These are phyloP conservation scores for Coenobita brevimanus DNA, from an alignment of 1,140 invertebrate genomes.

Conservation along the genomic window DNA sequence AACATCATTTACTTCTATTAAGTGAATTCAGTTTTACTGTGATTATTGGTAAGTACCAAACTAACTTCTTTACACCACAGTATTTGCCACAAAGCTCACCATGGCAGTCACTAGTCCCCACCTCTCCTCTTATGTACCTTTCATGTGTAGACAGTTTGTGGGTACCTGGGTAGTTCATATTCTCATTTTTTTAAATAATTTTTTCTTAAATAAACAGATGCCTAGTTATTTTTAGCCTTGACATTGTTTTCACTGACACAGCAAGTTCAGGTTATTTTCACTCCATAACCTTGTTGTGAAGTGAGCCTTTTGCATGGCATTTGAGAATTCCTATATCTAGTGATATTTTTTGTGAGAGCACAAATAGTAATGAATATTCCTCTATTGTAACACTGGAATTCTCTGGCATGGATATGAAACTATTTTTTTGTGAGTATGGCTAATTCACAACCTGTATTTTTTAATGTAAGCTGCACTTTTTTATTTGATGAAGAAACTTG, in stretches of 20 bases:
- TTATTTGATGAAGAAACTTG: conserved; percentile 58
- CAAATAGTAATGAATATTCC: conserved; percentile 58
- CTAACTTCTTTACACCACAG: conserved; percentile 10
- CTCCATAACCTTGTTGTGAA: conserved; percentile 40
- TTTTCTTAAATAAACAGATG: too few species aligned
- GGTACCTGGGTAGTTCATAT: conserved; percentile 61
- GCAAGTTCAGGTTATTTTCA: conserved; percentile 56
- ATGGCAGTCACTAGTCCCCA: conserved; percentile 44
- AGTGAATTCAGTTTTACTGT: conserved; percentile 23
- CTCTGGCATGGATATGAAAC: conserved; percentile 54
- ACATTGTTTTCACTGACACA: conserved; percentile 20
- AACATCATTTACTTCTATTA: background rate
- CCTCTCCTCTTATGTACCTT: conserved; percentile 21
- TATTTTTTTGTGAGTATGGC: conserved; percentile 59
- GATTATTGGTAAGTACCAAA: conserved; percentile 19
- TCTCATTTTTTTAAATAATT: conserved; percentile 5
- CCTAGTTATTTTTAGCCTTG: conserved; percentile 11
- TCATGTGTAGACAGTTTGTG: conserved; percentile 51
- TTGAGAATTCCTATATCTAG: conserved; percentile 59
- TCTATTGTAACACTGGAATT: conserved; percentile 55
- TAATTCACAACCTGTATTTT: conserved; percentile 58
- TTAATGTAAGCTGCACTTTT: conserved; percentile 58
- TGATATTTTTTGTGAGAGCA: conserved; percentile 65
- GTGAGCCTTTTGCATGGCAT: conserved; percentile 59
- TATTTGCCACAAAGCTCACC: conserved; percentile 21